Base-by-base conservation (phyloP, 2,888 invertebrate species). In the Pharmacophagus antenor region DNA sequence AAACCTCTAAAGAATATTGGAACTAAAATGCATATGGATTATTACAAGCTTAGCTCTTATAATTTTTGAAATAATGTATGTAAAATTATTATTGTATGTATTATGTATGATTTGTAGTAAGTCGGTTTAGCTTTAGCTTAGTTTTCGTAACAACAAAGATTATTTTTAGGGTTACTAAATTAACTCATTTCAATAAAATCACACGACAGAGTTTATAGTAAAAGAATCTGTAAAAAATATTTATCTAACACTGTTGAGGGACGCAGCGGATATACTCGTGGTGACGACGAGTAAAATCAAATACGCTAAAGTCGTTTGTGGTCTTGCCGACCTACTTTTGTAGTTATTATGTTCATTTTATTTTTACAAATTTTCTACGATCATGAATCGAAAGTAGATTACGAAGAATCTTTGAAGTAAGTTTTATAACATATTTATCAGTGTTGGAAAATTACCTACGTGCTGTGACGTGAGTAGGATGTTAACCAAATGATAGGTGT, bases 181-280 rank as follows among this genome's bases (percentile, higher is more conserved):
- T 1, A 37, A 37, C n/a, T 15, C 1, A 37, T n/a, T n/a, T 37
- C 15, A 4, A 37, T 15, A 4, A 37, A n/a, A n/a, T 37, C 37
- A n/a, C 3, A n/a, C n/a, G n/a, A 48, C 22, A 49, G 44, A 54
- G 49, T 54, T 37, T 49, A 20, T 48, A 20, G 54, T 31, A 42
- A 54, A 49, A 22, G 42, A 44, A 20, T n/a, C 54, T 31, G 10
- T 44, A 46, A 56, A 60, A 56, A 56, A 60, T 60, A 55, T 60
- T 60, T 60, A 31, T 51, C n/a, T 55, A 56, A 47, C 17, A 46
- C 47, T 12, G 27, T 4, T 20, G 20, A 47, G 23, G 31, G 37
- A 46, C n/a, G 31, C 37, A 22, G 12, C 51, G 18, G 37, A 49
- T 20, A 27, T 44, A 22, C 37, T 37, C n/a, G 37, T 37, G 15